Base-by-base conservation (phyloP, 2,797 vertebrate genomes). In the Sylvilagus floridanus region DNA sequence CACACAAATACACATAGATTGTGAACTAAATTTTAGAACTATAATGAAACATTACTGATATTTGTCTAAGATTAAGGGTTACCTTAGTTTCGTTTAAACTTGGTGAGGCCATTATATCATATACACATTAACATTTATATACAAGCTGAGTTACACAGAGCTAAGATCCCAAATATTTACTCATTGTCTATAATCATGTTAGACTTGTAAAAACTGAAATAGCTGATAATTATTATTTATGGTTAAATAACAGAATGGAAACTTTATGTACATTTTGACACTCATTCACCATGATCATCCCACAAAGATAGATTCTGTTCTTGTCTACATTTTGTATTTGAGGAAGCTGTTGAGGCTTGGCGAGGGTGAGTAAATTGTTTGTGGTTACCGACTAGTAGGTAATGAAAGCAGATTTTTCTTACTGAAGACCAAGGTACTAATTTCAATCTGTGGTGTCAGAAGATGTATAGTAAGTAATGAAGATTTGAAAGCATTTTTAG, bases 21-120 rank as follows among this genome's bases (percentile, higher is more conserved):
- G 4, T n/a, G 8, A 66, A 47, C 54, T 57, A 19, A 35, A 8
- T 68, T 91, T 82, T 85, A 89, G 79, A 83, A 88, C 7, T 42
- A 62, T 32, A 87, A 82, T 73, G 65, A n/a, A 42, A 37, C 47
- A 10, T 21, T 32, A 63, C 32, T 77, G 30, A 42, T 57, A 22
- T 50, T 83, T 82, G 2, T 57, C 62, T 71, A 57, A 65, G 52
- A 66, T 87, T 83, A 90, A 66, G 28, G 7, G 57, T 65, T 60
- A 11, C 22, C 66, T 95, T 89, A 28, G 60, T 60, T 88, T n/a
- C 37, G 19, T 50, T 95, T 85, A 82, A 73, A 83, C 50, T 83
- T 69, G 81, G 72, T 54, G 37, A 77, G 21, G 30, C 21, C 73
- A 32, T 60, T 5, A 32, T 14, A 17, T 75, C 35, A 65, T 79